Conservation (phyloP, 2,888 invertebrate species). For the Tuta absoluta region DNA sequence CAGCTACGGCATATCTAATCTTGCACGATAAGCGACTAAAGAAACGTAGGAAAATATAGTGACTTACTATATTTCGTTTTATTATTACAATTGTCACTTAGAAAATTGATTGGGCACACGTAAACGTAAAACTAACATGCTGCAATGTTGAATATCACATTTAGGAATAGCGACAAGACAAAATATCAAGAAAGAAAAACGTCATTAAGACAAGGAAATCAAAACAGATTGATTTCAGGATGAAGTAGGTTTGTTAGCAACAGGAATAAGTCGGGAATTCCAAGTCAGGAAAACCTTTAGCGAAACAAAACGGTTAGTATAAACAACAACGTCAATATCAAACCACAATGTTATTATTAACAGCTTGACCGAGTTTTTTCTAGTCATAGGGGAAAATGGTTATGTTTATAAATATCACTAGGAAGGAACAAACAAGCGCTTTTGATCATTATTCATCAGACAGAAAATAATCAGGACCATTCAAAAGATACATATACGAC, state of each 20-base stretch:
- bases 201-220: background rate
- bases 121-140: slow-evolving; percentile 18
- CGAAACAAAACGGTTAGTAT: background rate
- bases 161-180: background rate
- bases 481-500: slow-evolving; percentile 17
- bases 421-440: slow-evolving; percentile 11
- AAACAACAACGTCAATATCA: slow-evolving; percentile 6
- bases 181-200: background rate
- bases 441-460: background rate
- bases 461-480: slow-evolving; percentile 1
- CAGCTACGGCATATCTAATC: slow-evolving; percentile 26
- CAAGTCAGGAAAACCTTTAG: slow-evolving; percentile 2
- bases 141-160: background rate
- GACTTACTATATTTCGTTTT: background rate
- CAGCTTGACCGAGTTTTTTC: background rate
- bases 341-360: slow-evolving; percentile 18
- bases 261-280: background rate
- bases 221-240: background rate
- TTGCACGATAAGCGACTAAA: slow-evolving; percentile 25
- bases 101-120: background rate
- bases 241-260: slow-evolving; percentile 10
- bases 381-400: slow-evolving; percentile 6
- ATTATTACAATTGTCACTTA: slow-evolving; percentile 5
- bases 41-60: background rate
- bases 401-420: slow-evolving; percentile 12